phyloP scores from a whole-genome alignment of 2,797 vertebrate genomes.

The Ctenosaura bakeri region DNA sequence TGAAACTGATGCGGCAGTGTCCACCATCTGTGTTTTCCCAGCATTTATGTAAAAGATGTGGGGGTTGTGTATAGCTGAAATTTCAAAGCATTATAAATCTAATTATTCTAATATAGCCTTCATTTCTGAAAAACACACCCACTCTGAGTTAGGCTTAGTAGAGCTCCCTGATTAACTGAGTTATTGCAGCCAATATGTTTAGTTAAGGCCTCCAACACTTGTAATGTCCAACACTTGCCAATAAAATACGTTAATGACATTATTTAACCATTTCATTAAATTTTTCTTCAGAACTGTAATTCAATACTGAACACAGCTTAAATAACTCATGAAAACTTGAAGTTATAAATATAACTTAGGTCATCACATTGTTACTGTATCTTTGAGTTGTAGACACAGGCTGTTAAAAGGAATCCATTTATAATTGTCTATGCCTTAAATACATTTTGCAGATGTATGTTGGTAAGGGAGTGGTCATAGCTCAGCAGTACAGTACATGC shows the following conservation, averaged over 20 bases:
- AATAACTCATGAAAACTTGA: neutral
- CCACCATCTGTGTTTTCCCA: neutral
- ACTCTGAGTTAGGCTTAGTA: neutral
- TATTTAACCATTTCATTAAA: slow-evolving; percentile 11
- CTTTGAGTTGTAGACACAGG: neutral
- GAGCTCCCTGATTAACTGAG: neutral
- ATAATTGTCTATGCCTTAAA: slow-evolving; percentile 15
- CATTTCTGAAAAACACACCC: slow-evolving; percentile 2
- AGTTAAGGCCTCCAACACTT: neutral
- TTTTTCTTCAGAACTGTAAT: neutral
- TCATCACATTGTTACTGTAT: slow-evolving; percentile 21
- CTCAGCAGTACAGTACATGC: neutral
- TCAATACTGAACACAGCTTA: neutral
- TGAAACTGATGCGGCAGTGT: neutral
- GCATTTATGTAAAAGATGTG: neutral
- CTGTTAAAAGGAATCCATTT: slow-evolving; percentile 21
- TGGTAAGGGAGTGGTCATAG: neutral
- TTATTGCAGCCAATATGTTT: neutral
- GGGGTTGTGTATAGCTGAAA: neutral
- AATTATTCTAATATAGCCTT: neutral
- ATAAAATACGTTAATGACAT: neutral
- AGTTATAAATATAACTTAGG: slow-evolving; percentile 24
- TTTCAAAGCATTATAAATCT: neutral
- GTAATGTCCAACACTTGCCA: too few species aligned
- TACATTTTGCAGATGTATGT: slow-evolving; percentile 1